Evolutionary conservation across 2,797 vertebrate genomes (phyloP).

Genomic region (Phrynocephalus guinanensis): DNA sequence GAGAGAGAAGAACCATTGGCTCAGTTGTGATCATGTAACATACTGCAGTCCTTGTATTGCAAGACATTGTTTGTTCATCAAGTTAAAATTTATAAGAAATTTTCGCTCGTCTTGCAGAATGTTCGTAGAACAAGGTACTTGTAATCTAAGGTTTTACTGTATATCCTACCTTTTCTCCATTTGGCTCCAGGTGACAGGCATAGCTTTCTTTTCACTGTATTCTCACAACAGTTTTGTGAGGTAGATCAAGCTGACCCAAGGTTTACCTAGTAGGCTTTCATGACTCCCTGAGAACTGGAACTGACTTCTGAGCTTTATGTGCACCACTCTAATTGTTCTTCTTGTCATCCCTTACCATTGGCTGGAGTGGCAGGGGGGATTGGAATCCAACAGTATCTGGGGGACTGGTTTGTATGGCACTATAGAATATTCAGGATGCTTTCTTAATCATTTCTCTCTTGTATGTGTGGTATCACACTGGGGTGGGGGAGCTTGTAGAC

Average conservation of each 20-base stretch:
- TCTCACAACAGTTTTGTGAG: not conserved
- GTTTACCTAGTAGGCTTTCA: not conserved
- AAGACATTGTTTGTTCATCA: too few species aligned
- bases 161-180: not conserved
- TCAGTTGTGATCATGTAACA: too few species aligned
- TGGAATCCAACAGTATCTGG: not conserved
- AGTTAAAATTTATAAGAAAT: too few species aligned
- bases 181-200: not conserved
- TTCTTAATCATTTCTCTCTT: not conserved
- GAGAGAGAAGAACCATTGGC: too few species aligned
- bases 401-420: not conserved
- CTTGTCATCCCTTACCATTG: not conserved
- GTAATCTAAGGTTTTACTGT: too few species aligned
- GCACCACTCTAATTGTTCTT: not conserved
- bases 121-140: too few species aligned
- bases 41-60: too few species aligned
- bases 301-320: not conserved
- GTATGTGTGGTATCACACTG: not conserved
- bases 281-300: not conserved
- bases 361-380: not conserved
- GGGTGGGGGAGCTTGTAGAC: not conserved
- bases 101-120: too few species aligned
- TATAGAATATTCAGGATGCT: not conserved
- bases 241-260: not conserved
- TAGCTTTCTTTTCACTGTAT: not conserved